Evolutionary conservation across 2,113 vertebrate species (phyloP).

Genomic region (Heliornis fulica): DNA sequence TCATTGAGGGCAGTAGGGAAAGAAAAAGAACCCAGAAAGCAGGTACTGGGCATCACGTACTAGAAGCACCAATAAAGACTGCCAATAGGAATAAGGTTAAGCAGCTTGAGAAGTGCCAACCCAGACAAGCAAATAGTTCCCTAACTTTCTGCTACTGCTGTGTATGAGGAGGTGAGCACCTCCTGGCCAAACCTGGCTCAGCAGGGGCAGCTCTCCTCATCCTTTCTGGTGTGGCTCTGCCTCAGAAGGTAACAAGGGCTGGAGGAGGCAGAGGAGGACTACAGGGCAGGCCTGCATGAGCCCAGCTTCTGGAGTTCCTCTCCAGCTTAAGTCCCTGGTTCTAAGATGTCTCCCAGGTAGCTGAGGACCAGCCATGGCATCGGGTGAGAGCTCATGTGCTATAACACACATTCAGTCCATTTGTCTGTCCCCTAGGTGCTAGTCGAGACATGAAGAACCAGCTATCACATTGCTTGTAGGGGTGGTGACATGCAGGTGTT

Average conservation of each 20-base stretch:
- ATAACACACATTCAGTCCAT: rapidly evolving
- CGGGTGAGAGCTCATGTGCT: background rate
- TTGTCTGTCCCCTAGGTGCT: background rate
- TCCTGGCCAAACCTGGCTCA: background rate
- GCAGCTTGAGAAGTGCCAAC: background rate
- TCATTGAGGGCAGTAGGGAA: background rate
- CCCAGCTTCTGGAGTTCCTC: background rate
- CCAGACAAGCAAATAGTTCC: background rate
- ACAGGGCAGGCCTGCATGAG: slow-evolving; percentile 56
- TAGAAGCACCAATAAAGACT: background rate
- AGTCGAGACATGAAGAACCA: background rate
- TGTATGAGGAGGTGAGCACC: background rate
- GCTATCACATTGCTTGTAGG: background rate
- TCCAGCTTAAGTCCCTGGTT: background rate
- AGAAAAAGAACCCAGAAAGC: background rate
- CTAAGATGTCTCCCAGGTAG: background rate
- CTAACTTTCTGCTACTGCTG: background rate
- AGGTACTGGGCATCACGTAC: background rate
- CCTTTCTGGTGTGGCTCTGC: slow-evolving; percentile 71
- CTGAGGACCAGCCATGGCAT: background rate
- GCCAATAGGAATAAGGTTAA: background rate
- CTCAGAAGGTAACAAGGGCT: slow-evolving; percentile 31
- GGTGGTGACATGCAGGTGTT: background rate
- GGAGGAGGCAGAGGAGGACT: background rate
- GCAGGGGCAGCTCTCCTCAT: slow-evolving; percentile 26